Percentiles rank a stretch among this genome's conserved stretches.
Conservation (phyloP, 2,797 vertebrate species). For the Myotis planiceps region DNA sequence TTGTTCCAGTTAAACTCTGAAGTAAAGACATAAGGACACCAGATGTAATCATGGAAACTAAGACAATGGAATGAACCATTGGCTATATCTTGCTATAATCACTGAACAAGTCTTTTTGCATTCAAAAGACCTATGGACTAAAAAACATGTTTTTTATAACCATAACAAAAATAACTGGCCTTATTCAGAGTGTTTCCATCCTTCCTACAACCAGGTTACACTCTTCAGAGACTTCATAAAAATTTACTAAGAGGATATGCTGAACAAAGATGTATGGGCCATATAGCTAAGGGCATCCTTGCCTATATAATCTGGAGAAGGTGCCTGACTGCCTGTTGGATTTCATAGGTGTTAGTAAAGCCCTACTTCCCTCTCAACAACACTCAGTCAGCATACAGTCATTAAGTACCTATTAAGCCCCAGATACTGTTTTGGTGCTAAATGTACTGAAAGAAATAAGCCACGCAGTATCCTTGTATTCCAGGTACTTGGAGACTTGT, state of each 20-base stretch:
- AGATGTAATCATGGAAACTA: conserved; percentile 59
- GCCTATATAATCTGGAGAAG: neutral
- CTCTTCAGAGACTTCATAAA: conserved; percentile 16
- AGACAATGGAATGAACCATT: conserved; percentile 40
- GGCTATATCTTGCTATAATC: conserved; percentile 62
- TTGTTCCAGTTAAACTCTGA: conserved; percentile 60
- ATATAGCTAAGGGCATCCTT: neutral
- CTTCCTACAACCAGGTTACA: neutral
- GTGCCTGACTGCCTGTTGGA: neutral
- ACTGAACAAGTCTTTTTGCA: conserved; percentile 45
- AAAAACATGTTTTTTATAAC: conserved; percentile 33
- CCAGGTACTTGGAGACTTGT: neutral
- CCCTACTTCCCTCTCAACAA: neutral
- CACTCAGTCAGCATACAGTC: neutral
- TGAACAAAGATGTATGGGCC: neutral
- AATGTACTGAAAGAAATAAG: neutral
- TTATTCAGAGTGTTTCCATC: conserved; percentile 24
- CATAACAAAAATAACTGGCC: conserved; percentile 19
- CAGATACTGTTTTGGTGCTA: neutral
- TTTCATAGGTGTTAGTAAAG: neutral
- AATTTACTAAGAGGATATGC: neutral
- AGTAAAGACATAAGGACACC: conserved; percentile 19
- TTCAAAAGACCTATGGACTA: conserved; percentile 44
- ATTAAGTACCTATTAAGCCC: neutral
- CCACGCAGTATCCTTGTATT: neutral